Percentiles rank a stretch among this genome's conserved stretches.
Conservation (phyloP, 2,797 vertebrate genomes). For the Muraenolepis orangiensis region DNA sequence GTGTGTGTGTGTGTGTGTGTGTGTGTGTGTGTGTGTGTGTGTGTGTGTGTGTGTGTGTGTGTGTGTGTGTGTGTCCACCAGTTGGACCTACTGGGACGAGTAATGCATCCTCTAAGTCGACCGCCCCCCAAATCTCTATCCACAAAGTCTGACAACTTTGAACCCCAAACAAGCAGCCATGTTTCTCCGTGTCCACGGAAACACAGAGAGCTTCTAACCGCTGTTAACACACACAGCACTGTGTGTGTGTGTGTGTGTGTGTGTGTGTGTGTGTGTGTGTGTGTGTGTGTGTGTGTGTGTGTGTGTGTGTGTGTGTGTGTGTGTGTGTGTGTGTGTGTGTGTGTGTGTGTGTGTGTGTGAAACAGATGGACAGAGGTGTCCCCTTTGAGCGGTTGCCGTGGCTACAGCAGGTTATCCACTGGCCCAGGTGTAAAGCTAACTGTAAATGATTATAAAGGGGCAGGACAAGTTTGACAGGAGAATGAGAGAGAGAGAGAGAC, state of each 20-base stretch:
- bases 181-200: too few relatives aligned
- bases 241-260: constrained; percentile 33
- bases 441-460: background rate
- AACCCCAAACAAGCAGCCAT: too few relatives aligned
- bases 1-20: too few relatives aligned
- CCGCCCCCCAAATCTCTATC: too few relatives aligned
- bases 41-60: too few relatives aligned
- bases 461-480: background rate
- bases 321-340: constrained; percentile 7
- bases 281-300: constrained; percentile 10
- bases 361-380: constrained; percentile 11
- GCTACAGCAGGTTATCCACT: constrained; percentile 17
- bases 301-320: constrained; percentile 13
- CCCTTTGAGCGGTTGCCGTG: constrained; percentile 25
- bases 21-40: too few relatives aligned
- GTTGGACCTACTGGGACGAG: too few relatives aligned
- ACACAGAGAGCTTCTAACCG: too few relatives aligned
- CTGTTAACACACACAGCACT: too few relatives aligned
- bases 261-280: constrained; percentile 1
- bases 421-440: constrained; percentile 18
- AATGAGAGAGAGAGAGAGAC: background rate
- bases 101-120: too few relatives aligned
- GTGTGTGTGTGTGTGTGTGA: constrained; percentile 6
- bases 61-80: too few relatives aligned
- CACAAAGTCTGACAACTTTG: too few relatives aligned